phyloP scores from a whole-genome alignment of 1,140 invertebrate species.

The Kradibia gibbosae region DNA sequence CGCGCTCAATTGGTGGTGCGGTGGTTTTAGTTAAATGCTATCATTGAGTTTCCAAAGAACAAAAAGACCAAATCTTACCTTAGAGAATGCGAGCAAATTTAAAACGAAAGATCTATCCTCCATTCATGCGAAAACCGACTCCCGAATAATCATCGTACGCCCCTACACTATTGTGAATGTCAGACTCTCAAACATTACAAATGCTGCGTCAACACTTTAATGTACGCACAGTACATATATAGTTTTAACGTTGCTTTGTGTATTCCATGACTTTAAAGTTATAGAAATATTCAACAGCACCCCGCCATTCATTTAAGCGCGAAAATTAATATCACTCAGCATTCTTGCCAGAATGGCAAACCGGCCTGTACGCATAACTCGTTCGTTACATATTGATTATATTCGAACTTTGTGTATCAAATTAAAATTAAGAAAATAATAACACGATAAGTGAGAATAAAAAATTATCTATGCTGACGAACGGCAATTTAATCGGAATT shows the following conservation, averaged over 20 bases:
- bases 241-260: neutral
- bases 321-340: neutral
- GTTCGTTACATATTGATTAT: too few relatives aligned
- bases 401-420: too few relatives aligned
- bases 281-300: constrained; percentile 8
- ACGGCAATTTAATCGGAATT: too few relatives aligned
- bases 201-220: neutral
- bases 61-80: neutral
- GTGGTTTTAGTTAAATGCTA: too few relatives aligned
- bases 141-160: neutral
- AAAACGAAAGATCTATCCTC: neutral
- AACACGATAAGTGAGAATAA: neutral
- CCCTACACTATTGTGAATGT: neutral
- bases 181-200: neutral
- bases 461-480: neutral
- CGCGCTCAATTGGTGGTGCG: too few relatives aligned
- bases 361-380: too few relatives aligned
- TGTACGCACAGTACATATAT: neutral
- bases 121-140: neutral
- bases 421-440: neutral
- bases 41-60: neutral
- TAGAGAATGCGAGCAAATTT: neutral
- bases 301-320: neutral
- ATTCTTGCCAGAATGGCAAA: too few relatives aligned
- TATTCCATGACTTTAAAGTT: constrained; percentile 16